These are phyloP conservation scores for Dipodomys merriami DNA, from an alignment of 2,113 vertebrate species.

Conservation along the genomic window DNA sequence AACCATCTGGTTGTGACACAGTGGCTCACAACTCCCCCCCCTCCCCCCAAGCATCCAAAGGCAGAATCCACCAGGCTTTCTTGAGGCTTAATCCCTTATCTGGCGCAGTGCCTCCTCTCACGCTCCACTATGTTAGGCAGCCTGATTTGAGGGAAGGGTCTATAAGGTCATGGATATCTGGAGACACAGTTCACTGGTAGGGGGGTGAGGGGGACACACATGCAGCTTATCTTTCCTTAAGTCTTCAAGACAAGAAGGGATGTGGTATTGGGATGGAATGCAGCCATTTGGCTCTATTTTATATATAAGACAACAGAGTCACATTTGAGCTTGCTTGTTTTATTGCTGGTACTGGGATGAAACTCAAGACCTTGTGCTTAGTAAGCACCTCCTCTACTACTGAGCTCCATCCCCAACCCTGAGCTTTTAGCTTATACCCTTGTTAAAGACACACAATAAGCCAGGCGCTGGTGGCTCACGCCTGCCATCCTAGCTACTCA, in stretches of 20 bases:
- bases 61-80: not conserved
- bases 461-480: not conserved
- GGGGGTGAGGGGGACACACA: not conserved
- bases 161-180: too few species aligned
- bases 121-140: not conserved
- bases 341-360: not conserved
- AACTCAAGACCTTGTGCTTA: not conserved
- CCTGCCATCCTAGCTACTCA: too few species aligned
- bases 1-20: rapidly evolving
- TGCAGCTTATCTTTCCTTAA: not conserved
- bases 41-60: not conserved
- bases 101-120: not conserved
- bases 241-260: not conserved
- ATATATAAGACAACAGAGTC: not conserved
- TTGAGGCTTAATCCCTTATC: not conserved
- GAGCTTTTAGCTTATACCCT: not conserved
- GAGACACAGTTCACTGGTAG: too few species aligned
- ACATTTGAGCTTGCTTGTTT: not conserved
- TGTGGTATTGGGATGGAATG: not conserved
- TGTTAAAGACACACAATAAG: not conserved
- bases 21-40: not conserved
- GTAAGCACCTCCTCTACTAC: not conserved
- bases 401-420: not conserved
- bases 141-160: too few species aligned
- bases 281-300: not conserved